Base-by-base conservation (phyloP, 2,113 vertebrate species). In the Synchiropus splendidus region DNA sequence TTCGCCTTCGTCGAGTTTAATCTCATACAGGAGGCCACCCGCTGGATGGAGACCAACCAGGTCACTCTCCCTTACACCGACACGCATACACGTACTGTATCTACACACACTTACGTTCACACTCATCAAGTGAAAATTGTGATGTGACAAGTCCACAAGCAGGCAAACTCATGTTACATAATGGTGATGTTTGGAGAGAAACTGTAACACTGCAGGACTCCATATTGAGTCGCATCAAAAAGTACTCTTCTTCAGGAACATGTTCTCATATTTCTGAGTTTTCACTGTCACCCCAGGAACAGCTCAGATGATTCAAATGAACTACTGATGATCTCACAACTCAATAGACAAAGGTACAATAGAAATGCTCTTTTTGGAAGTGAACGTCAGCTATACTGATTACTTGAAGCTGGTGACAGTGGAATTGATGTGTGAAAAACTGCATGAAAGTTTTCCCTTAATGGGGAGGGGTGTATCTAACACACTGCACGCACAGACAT, bases 1-100 rank as follows among this genome's bases (percentile, higher is more conserved):
- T 92, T 92, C 89, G 89, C 89, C 90, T 91, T 92, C 90, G 88
- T 92, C 87, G 90, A 92, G 89, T 92, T 92, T 91, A 91, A 89
- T 91, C 83, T 89, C 89, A 89, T 92, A 88, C 90, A 92, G 90
- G 90, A 92, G 86, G 90, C 90, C 88, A 85, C 85, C 83, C 83
- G 87, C 86, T 92, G 90, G 90, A 92, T 92, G 90, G 90, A 92
- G 89, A 90, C 88, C 90, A 91, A 92, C 86, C 89, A 92, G 90
- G 90, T 92, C 89, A 89, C 89, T 90, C 87, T 87, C 83, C 86
- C 77, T 74, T 85, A 88, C 89, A 88, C 86, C 77, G 84, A 83
- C 74, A 78, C 79, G 72, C 69, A 77, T 69, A 78, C 78, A 79
- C 67, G 67, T 50, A 62, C 8, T 52, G 59, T 51, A 63, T 41